Conservation (phyloP, 2,113 vertebrate genomes). For the Pantherophis guttatus region DNA sequence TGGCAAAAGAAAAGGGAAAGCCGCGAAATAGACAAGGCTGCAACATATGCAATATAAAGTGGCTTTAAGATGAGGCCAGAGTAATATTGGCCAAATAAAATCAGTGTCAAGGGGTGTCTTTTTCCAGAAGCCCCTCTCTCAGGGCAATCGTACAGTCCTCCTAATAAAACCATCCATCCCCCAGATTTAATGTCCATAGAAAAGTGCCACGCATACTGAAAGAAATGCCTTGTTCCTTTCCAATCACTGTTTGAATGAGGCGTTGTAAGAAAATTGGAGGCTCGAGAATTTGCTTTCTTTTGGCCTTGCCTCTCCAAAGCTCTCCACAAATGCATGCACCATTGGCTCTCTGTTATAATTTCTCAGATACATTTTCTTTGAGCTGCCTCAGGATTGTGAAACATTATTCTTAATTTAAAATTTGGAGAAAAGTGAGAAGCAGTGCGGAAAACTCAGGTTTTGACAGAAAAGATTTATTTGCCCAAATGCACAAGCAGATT, state of each 20-base stretch:
- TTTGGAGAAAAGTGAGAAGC: neutral
- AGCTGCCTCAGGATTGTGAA: neutral
- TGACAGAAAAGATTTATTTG: neutral
- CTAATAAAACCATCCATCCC: neutral
- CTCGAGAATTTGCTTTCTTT: neutral
- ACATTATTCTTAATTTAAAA: neutral
- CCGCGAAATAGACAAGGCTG: neutral
- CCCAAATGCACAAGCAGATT: neutral
- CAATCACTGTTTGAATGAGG: neutral
- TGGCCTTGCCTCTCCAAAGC: neutral
- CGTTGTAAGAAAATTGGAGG: neutral
- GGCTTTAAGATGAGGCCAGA: neutral
- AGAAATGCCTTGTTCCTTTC: neutral
- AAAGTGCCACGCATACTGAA: neutral
- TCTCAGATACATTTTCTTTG: conserved; percentile 8
- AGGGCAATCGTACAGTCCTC: neutral
- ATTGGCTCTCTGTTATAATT: too few relatives aligned
- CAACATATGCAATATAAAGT: neutral
- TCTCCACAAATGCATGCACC: neutral
- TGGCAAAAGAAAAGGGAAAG: neutral
- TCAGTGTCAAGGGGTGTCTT: neutral
- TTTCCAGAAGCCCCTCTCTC: neutral
- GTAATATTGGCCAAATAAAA: neutral
- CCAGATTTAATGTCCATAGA: neutral
- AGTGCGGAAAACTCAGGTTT: neutral